Conservation (phyloP, 1,140 invertebrate genomes). For the Drosophila hydei region DNA sequence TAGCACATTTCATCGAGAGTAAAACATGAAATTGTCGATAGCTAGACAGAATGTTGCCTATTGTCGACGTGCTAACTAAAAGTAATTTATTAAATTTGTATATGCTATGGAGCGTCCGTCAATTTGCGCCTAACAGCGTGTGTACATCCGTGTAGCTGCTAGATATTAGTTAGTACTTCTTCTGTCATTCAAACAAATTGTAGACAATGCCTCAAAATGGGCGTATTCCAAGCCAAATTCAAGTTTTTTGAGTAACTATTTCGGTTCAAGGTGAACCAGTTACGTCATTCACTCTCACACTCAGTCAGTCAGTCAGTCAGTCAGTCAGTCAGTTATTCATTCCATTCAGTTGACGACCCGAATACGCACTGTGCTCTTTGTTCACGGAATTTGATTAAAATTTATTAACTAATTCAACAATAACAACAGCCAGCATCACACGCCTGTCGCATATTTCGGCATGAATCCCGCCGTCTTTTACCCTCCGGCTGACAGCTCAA, state of each 20-base stretch:
- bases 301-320: neutral
- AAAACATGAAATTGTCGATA: neutral
- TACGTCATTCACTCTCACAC: conserved; percentile 25
- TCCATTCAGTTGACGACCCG: conserved; percentile 27
- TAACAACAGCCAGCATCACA: conserved; percentile 30
- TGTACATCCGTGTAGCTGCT: neutral
- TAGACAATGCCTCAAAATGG: neutral
- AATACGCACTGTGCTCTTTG: conserved; percentile 22
- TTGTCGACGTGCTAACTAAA: conserved; percentile 32
- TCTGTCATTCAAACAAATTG: conserved; percentile 1
- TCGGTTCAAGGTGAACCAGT: conserved; percentile 49
- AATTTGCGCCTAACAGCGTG: conserved; percentile 14
- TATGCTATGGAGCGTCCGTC: conserved; percentile 31
- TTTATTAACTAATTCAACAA: conserved; percentile 58
- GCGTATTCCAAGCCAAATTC: conserved; percentile 3
- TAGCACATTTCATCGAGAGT: conserved; percentile 17
- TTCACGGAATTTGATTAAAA: conserved; percentile 51
- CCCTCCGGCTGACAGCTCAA: conserved; percentile 33
- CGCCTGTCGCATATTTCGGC: conserved; percentile 22
- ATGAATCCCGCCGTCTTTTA: conserved; percentile 4
- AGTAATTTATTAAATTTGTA: conserved; percentile 48
- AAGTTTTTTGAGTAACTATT: conserved; percentile 10
- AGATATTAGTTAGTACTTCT: conserved; percentile 10
- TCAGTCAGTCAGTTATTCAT: neutral
- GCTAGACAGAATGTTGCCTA: conserved; percentile 3